Evolutionary conservation across 2,888 invertebrate species (phyloP).

Genomic region (Odontocerum albicorne): DNA sequence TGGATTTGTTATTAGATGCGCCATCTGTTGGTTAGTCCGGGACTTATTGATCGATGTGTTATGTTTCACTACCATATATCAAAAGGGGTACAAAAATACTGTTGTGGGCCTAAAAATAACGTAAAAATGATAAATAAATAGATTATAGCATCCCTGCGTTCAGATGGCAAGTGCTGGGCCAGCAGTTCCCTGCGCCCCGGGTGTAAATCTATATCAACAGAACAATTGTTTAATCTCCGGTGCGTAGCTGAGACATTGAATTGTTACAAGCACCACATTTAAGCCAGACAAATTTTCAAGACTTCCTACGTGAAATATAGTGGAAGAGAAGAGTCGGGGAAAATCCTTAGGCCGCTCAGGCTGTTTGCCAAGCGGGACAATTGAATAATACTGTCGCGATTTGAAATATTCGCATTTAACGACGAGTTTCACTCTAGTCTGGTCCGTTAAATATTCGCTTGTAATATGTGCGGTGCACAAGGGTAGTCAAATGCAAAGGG

Average conservation of each 20-base stretch:
- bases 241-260: conserved; percentile 13
- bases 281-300: conserved; percentile 25
- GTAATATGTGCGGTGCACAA: too few species aligned
- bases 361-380: conserved; percentile 21
- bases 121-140: too few species aligned
- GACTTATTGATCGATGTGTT: too few species aligned
- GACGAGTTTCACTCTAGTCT: conserved; percentile 1
- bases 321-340: conserved; percentile 3
- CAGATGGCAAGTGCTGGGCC: too few species aligned
- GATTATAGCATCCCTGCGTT: too few species aligned
- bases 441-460: too few species aligned
- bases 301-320: conserved; percentile 12
- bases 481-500: too few species aligned
- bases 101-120: too few species aligned
- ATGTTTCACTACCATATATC: too few species aligned
- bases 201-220: conserved; percentile 25
- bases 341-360: conserved; percentile 12
- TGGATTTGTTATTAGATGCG: too few species aligned
- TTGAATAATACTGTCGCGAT: conserved; percentile 21
- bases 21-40: too few species aligned
- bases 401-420: conserved; percentile 8
- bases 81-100: too few species aligned
- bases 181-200: conserved; percentile 5
- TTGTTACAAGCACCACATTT: conserved; percentile 25
- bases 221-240: conserved; percentile 23